Percentiles rank a stretch among this genome's conserved stretches.
Evolutionary conservation across 2,113 vertebrate genomes (phyloP).

Genomic region (Psettodes erumei): DNA sequence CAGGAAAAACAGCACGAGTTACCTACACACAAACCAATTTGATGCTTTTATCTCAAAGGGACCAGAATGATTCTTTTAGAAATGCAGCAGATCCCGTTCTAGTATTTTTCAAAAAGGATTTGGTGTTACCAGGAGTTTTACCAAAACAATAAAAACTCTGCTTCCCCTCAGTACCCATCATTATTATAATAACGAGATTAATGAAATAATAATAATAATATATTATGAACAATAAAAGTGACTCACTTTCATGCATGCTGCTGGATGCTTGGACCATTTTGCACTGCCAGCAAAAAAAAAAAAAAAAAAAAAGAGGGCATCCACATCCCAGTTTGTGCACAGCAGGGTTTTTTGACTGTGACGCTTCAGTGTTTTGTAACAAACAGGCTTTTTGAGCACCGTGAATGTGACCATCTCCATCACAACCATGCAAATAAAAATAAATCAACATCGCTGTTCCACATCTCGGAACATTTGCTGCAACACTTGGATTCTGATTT

Average conservation of each 20-base stretch:
- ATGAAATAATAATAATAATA: too few species aligned
- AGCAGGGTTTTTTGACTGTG: conserved; percentile 25
- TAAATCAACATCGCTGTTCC: conserved; percentile 1
- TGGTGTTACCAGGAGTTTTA: conserved; percentile 7
- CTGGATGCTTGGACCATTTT: conserved; percentile 13
- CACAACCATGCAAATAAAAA: conserved; percentile 43
- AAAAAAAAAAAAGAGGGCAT: conserved; percentile 28
- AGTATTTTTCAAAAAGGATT: conserved; percentile 8
- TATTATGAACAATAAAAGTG: too few species aligned
- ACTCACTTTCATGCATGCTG: conserved; percentile 24
- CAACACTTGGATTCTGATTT: conserved; percentile 23
- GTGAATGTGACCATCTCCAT: conserved; percentile 16
- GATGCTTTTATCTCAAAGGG: not conserved
- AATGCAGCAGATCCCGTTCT: conserved; percentile 4
- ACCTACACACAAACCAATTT: not conserved
- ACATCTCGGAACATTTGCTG: conserved; percentile 15
- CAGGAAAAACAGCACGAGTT: not conserved
- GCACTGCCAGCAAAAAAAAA: too few species aligned
- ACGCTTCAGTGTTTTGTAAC: conserved; percentile 1
- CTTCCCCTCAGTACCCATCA: conserved; percentile 7
- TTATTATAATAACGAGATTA: too few species aligned
- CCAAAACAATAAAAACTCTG: not conserved
- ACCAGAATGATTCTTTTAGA: not conserved
- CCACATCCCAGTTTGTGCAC: not conserved
- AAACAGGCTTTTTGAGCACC: conserved; percentile 1